phyloP scores from a whole-genome alignment of 2,888 invertebrate species.

The Pyralis farinalis region DNA sequence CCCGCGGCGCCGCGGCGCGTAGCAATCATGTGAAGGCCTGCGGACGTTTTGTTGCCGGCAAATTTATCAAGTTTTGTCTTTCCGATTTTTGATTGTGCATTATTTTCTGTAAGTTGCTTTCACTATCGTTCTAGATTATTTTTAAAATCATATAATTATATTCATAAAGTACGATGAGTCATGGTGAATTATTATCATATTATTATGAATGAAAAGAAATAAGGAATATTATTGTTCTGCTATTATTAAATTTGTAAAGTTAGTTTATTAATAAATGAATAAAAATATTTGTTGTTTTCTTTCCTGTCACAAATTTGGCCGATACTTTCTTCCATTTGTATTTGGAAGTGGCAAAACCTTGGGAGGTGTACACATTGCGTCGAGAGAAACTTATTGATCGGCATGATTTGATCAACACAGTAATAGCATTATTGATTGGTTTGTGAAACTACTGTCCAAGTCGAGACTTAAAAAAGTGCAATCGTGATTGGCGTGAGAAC shows the following conservation, averaged over 20 bases:
- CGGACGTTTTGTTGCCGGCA: conserved; percentile 56
- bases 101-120: conserved; percentile 79
- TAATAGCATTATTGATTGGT: too few relatives aligned
- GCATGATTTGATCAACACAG: too few relatives aligned
- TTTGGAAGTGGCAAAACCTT: too few relatives aligned
- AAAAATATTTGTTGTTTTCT: conserved; percentile 66
- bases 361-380: too few relatives aligned
- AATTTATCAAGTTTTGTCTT: conserved; percentile 49
- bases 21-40: conserved; percentile 47
- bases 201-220: conserved; percentile 81
- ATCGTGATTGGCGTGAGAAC: too few relatives aligned
- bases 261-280: conserved; percentile 82
- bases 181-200: conserved; percentile 71
- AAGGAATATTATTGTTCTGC: conserved; percentile 82
- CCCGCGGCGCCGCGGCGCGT: conserved; percentile 24
- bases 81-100: conserved; percentile 71
- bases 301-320: conserved; percentile 16
- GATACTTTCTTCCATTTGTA: too few relatives aligned
- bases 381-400: too few relatives aligned
- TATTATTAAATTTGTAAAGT: conserved; percentile 82
- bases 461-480: too few relatives aligned
- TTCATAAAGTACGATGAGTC: conserved; percentile 78
- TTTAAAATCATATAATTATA: conserved; percentile 79
- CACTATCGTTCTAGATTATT: conserved; percentile 79
- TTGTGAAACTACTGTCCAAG: too few relatives aligned